Conservation (phyloP, 2,113 vertebrate genomes). For the Podilymbus podiceps region DNA sequence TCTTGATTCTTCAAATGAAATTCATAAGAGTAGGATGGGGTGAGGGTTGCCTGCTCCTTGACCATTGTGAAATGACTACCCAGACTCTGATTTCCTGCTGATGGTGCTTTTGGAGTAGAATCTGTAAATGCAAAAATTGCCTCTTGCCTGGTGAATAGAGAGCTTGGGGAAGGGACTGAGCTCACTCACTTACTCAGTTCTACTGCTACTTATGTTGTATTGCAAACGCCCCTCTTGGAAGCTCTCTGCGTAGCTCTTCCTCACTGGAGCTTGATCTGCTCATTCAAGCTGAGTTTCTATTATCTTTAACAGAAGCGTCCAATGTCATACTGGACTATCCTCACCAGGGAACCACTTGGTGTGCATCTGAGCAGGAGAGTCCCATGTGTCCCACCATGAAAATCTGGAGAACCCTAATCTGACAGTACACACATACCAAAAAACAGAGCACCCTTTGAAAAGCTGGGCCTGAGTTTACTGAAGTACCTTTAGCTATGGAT, state of each 20-base stretch:
- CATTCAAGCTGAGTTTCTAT: not conserved
- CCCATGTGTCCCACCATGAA: accelerated
- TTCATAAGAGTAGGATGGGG: not conserved
- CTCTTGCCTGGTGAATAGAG: not conserved
- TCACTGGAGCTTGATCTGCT: not conserved
- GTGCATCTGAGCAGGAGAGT: not conserved
- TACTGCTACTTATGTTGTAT: not conserved
- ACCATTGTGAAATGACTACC: not conserved
- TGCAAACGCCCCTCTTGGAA: not conserved
- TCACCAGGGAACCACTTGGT: not conserved
- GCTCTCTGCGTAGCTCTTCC: not conserved
- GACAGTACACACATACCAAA: not conserved
- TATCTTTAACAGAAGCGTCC: not conserved
- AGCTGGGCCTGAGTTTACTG: not conserved
- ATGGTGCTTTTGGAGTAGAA: not conserved
- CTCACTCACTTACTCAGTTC: not conserved
- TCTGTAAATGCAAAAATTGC: not conserved
- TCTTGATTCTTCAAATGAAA: not conserved
- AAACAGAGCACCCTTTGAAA: not conserved
- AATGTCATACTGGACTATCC: not conserved
- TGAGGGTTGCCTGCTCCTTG: not conserved
- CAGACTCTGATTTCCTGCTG: not conserved
- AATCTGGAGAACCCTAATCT: not conserved
- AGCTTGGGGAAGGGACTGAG: not conserved
- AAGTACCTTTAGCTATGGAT: not conserved